Evolutionary conservation across 1,140 invertebrate species (phyloP).

Genomic region (Saxidomus purpurata): DNA sequence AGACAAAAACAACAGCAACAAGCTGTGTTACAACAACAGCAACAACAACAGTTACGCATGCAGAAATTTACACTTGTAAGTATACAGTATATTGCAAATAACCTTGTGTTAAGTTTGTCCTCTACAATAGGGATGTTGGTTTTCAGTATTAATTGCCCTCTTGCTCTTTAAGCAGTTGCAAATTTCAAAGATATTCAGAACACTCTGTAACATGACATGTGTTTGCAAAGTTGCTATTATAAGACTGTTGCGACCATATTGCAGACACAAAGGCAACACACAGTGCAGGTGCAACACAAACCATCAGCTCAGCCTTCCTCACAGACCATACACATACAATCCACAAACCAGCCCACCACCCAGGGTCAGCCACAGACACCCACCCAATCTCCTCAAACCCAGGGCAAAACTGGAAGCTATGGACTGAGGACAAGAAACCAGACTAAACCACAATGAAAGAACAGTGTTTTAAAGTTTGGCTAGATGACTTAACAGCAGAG

Average conservation of each 20-base stretch:
- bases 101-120: no score
- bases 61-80: slow-evolving; percentile 63
- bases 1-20: slow-evolving; percentile 55
- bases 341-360: neutral
- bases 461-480: neutral
- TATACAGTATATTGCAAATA: neutral
- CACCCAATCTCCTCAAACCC: slow-evolving; percentile 43
- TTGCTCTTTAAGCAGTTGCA: no score
- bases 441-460: slow-evolving; percentile 56
- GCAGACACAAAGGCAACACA: slow-evolving; percentile 63
- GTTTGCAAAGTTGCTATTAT: no score
- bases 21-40: slow-evolving; percentile 57
- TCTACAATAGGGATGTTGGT: no score
- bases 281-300: slow-evolving; percentile 42
- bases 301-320: slow-evolving; percentile 27
- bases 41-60: slow-evolving; percentile 64
- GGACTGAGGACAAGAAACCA: slow-evolving; percentile 60
- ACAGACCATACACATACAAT: slow-evolving; percentile 61
- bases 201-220: no score
- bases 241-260: slow-evolving; percentile 64
- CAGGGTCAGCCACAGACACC: slow-evolving; percentile 24
- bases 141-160: neutral
- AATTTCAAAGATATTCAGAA: no score
- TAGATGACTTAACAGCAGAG: no score
- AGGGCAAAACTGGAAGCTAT: slow-evolving; percentile 46